Conservation (phyloP, 1,140 invertebrate genomes). For the Trichonephila inaurata region DNA sequence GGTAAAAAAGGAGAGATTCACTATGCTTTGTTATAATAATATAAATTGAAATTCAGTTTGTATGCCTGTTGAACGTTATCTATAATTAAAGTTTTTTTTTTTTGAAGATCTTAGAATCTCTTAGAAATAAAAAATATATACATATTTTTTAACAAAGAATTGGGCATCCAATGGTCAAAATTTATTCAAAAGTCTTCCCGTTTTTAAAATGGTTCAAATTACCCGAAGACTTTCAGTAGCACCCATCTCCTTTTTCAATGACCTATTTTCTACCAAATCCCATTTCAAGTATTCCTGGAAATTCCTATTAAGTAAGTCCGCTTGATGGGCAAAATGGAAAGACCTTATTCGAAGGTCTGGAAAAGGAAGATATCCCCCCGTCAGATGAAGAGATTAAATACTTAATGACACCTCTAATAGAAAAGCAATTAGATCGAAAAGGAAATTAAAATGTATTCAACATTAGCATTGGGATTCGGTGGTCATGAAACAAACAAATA, state of each 20-base stretch:
- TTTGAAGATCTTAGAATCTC: too few relatives aligned
- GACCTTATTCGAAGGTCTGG: slow-evolving; percentile 47
- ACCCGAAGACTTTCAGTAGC: background rate
- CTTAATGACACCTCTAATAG: slow-evolving; percentile 70
- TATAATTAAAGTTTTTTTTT: too few relatives aligned
- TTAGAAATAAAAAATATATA: too few relatives aligned
- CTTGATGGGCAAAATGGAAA: background rate
- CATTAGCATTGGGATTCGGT: slow-evolving; percentile 72
- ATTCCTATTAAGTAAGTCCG: background rate
- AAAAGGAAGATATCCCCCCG: slow-evolving; percentile 16
- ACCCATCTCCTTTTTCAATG: slow-evolving; percentile 22
- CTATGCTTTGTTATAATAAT: too few relatives aligned
- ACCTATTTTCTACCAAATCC: slow-evolving; percentile 39
- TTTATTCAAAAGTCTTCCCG: background rate
- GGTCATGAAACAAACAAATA: slow-evolving; percentile 68
- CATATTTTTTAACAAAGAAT: too few relatives aligned
- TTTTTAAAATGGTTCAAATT: background rate
- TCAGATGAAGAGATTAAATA: slow-evolving; percentile 67
- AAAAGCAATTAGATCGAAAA: slow-evolving; percentile 73
- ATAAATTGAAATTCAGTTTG: too few relatives aligned
- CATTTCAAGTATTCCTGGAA: slow-evolving; percentile 19
- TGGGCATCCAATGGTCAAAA: background rate
- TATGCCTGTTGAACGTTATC: too few relatives aligned
- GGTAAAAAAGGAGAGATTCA: too few relatives aligned
- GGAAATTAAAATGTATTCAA: slow-evolving; percentile 71